Evolutionary conservation across 1,140 invertebrate genomes (phyloP).

Genomic region (Zaprionus gabonicus): DNA sequence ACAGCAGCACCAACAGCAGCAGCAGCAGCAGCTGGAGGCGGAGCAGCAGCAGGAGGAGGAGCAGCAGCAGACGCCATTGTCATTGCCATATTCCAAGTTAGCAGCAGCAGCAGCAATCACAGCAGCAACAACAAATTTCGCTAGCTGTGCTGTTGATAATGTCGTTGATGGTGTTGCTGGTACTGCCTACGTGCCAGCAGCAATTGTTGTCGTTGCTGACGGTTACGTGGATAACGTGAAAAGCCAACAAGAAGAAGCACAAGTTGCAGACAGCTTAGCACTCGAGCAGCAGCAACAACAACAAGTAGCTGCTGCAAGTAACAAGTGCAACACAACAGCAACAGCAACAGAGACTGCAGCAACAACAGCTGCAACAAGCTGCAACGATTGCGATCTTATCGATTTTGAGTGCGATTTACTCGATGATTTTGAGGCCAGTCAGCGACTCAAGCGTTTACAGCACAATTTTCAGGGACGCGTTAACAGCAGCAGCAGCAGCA

Average conservation of each 20-base stretch:
- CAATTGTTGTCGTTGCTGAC: slow-evolving; percentile 61
- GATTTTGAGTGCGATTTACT: slow-evolving; percentile 68
- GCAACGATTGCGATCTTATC: slow-evolving; percentile 68
- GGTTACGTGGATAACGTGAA: slow-evolving; percentile 74
- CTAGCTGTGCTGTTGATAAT: slow-evolving; percentile 40
- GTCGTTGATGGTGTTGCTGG: slow-evolving; percentile 45
- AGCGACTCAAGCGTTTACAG: slow-evolving; percentile 74
- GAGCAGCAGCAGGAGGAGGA: slow-evolving; percentile 36
- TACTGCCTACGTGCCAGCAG: slow-evolving; percentile 40
- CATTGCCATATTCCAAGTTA: slow-evolving; percentile 64
- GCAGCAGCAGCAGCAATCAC: not conserved
- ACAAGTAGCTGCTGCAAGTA: slow-evolving; percentile 24
- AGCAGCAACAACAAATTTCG: slow-evolving; percentile 8
- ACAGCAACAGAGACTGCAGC: slow-evolving; percentile 28
- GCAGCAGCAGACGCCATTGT: slow-evolving; percentile 62
- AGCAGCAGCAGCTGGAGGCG: slow-evolving; percentile 26
- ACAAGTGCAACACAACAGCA: slow-evolving; percentile 37
- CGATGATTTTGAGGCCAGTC: slow-evolving; percentile 80
- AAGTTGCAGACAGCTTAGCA: slow-evolving; percentile 12
- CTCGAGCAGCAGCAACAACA: slow-evolving; percentile 15
- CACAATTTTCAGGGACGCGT: slow-evolving; percentile 82
- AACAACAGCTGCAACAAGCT: slow-evolving; percentile 55
- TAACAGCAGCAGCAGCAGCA: slow-evolving; percentile 44
- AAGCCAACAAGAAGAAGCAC: slow-evolving; percentile 10
- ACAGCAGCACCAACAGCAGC: not conserved